Evolutionary conservation across 2,113 vertebrate genomes (phyloP), one percentile per base, ranked within the genome.

Genomic region (Plotosus lineatus): DNA sequence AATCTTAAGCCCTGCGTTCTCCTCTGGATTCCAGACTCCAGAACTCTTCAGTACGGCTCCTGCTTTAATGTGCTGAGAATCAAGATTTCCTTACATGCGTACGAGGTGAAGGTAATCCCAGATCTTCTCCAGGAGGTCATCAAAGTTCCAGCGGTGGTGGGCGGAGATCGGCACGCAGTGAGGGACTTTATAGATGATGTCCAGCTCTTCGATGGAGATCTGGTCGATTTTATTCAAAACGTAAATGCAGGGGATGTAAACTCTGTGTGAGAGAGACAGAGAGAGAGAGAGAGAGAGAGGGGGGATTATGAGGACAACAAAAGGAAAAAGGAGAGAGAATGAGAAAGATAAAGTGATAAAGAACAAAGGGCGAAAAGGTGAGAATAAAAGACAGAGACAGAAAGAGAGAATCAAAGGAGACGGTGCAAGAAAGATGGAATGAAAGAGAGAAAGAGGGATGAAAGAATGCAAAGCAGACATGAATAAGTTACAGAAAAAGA

Each of bases 61-160:
- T 42, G 36, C 38, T 68, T 2, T 26, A 44, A 44, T 14, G 23
- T 3, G 44, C 4, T 17, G 46, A 50, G 68, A 31, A 50, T 44
- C 1, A 6, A 2, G 14, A 9, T n/a, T 6, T 15, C 91, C 97
- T 95, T 90, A 99, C 97, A 99, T 99, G 87, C 97, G 95, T 81
- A 99, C 98, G 42, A 99, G 93, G 82, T 94, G 91, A 63, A 98
- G 90, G 87, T 99, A 99, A 89, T 99, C 97, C 98, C 97, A 99
- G 78, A 99, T 95, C 87, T 85, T 97, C 90, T 99, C 98, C 86
- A 99, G 90, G 28, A 99, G 91, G 88, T 99, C 98, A 50, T 99
- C 98, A n/a, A 99, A 99, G 91, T 98, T 99, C 98, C 98, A 99
- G 89, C 96, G 97, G 88, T 98, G 96, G 90, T 99, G 98, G 71